Percentiles rank a stretch among this genome's conserved stretches.
phyloP scores from a whole-genome alignment of 1,140 invertebrate genomes.

The Trachymyrmex septentrionalis region DNA sequence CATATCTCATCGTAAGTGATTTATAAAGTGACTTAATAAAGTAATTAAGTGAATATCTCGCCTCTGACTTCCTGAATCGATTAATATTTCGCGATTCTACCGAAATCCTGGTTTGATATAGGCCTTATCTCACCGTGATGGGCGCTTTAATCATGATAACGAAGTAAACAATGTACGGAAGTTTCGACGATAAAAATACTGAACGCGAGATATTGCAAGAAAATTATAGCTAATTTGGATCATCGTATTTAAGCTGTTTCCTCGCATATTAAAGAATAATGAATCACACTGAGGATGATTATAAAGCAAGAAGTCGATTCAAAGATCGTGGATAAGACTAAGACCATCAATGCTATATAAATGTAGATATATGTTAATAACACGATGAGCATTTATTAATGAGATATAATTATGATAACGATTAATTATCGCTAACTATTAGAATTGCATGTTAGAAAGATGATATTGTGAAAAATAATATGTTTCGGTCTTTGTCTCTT shows the following conservation, averaged over 20 bases:
- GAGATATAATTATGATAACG: constrained; percentile 30
- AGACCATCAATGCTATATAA: constrained; percentile 23
- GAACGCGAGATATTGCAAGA: constrained; percentile 42
- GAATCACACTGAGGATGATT: neutral
- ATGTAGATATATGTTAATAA: constrained; percentile 53
- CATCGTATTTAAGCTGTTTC: constrained; percentile 29
- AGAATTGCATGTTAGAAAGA: neutral
- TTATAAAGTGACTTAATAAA: constrained; percentile 65
- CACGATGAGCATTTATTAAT: constrained; percentile 13
- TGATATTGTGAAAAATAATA: constrained; percentile 22
- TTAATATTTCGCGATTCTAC: constrained; percentile 31
- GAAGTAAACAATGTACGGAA: constrained; percentile 70
- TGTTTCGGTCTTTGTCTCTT: neutral
- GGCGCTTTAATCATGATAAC: constrained; percentile 61
- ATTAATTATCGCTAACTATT: constrained; percentile 24
- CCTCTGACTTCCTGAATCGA: constrained; percentile 38
- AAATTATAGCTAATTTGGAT: constrained; percentile 63
- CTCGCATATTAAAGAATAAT: constrained; percentile 37
- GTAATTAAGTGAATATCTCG: constrained; percentile 33
- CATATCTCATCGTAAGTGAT: neutral
- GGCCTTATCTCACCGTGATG: neutral
- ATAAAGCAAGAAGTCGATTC: neutral
- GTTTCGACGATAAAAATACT: constrained; percentile 67
- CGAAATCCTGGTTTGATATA: constrained; percentile 28
- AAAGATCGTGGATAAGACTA: constrained; percentile 7